Evolutionary conservation across 2,113 vertebrate genomes (phyloP).

Genomic region (Malaclemys terrapin): DNA sequence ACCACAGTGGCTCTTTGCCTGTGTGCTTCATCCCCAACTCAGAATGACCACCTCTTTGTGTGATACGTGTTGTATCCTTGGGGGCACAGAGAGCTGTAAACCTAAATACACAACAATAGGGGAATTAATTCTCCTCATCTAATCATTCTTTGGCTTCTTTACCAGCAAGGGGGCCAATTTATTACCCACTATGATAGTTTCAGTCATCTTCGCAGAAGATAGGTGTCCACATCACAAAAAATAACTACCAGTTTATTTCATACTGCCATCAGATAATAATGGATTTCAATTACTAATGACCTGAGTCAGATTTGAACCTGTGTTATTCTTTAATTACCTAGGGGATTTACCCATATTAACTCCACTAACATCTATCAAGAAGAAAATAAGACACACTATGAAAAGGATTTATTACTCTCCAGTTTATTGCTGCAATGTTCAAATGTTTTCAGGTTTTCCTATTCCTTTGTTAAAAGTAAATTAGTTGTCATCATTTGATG

Average conservation of each 20-base stretch:
- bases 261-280: neutral
- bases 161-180: neutral
- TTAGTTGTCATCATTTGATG: neutral
- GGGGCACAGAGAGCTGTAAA: too few species aligned
- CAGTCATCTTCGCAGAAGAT: too few species aligned
- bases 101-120: neutral
- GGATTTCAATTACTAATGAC: neutral
- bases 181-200: slow-evolving; percentile 4
- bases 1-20: neutral
- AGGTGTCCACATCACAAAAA: too few species aligned
- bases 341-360: neutral
- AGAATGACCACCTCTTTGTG: neutral
- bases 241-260: neutral
- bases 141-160: neutral
- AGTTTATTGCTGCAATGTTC: neutral
- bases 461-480: neutral
- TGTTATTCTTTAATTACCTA: neutral
- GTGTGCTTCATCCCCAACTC: neutral
- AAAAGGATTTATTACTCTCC: neutral
- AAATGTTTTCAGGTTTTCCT: neutral
- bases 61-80: too few species aligned
- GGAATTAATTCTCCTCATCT: neutral
- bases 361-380: neutral
- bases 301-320: neutral
- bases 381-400: neutral